Evolutionary conservation across 1,140 invertebrate species (phyloP), one percentile per base, ranked within the genome.

Genomic region (Calliopsis andreniformis): DNA sequence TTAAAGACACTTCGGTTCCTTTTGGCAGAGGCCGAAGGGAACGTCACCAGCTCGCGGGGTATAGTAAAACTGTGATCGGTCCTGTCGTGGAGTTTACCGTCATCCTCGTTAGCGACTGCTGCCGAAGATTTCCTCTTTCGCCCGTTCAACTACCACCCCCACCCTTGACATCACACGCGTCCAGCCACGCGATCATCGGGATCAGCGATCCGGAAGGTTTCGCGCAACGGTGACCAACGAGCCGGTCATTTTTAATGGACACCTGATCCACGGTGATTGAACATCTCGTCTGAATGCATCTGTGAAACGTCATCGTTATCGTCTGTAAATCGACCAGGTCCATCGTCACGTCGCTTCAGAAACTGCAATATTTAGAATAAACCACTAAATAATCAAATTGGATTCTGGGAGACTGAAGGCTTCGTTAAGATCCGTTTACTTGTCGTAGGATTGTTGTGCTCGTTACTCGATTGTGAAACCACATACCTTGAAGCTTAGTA

Each of bases 151-250:
- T 56, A 83, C 51, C 80, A 14, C 71, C 80, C 70, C 82, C 76
- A 79, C 82, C 67, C 77, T 64, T 43, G 71, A 45, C 77, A 80
- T 78, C 81, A 49, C 82, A 72, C 83, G 83, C 81, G 75, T 71
- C 77, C 76, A 83, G 80, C 80, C 82, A 83, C 82, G 82, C 82
- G 82, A 83, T 83, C 82, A 76, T 25, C 66, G 78, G 76, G 83
- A 78, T 61, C 81, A 87, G 58, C 87, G 78, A 84, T 87, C 80
- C 84, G 86, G 84, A 86, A 82, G 78, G 82, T 84, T 84, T 80
- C 78, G 80, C 82, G 70, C 79, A 73, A 82, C 81, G 73, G 84
- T 85, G 84, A 85, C 61, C 83, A 85, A 85, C 84, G 82, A 84
- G 81, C 71, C 83, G 75, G 62, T 69, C 70, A 78, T 68, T 84